phyloP scores from a whole-genome alignment of 2,888 invertebrate species.

The Xylota sylvarum region DNA sequence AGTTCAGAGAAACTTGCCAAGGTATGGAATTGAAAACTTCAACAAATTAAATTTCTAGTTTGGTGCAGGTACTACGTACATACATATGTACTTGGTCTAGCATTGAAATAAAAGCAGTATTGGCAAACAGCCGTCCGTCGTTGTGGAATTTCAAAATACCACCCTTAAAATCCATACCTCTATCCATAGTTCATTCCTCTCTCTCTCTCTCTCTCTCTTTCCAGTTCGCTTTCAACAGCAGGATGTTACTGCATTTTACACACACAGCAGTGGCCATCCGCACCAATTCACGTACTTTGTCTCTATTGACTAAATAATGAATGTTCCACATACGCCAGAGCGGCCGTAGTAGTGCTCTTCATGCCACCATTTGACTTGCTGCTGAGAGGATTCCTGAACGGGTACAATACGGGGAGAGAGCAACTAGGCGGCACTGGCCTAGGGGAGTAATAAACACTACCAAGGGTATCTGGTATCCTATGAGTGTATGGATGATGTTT shows the following conservation, averaged over 20 bases:
- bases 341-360: conserved; percentile 16
- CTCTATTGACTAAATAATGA: conserved; percentile 72
- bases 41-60: conserved; percentile 48
- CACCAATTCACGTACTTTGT: conserved; percentile 65
- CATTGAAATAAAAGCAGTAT: conserved; percentile 34
- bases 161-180: background rate
- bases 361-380: conserved; percentile 39
- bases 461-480: conserved; percentile 34
- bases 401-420: conserved; percentile 4
- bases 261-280: conserved; percentile 55
- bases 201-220: background rate
- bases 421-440: conserved; percentile 28
- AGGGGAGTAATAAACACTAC: conserved; percentile 67
- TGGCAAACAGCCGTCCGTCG: conserved; percentile 10
- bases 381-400: conserved; percentile 48
- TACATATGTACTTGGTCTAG: background rate
- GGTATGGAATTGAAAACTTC: conserved; percentile 27
- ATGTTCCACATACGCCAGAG: conserved; percentile 65
- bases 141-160: conserved; percentile 33
- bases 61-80: background rate
- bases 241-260: conserved; percentile 59
- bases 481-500: conserved; percentile 42
- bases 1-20: background rate
- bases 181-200: no score
- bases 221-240: conserved; percentile 25